Base-by-base conservation (phyloP, 2,888 invertebrate genomes). In the Pterostichus niger region DNA sequence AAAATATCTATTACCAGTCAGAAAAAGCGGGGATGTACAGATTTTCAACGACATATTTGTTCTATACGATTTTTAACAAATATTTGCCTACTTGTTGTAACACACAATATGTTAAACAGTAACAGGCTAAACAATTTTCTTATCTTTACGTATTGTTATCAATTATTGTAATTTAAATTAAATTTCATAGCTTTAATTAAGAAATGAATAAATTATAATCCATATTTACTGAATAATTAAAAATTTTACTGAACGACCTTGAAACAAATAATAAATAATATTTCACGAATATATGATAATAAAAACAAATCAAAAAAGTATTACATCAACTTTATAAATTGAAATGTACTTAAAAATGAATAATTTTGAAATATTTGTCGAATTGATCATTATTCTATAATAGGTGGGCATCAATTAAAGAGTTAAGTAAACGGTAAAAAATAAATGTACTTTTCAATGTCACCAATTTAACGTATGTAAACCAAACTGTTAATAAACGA, bases 361-460 rank as follows among this genome's bases (percentile, higher is more conserved):
- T 71, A 44, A 71, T 44, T 46, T 44, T 6, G n/a, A 35, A 64
- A 35, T 40, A 64, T 64, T 71, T 17, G 17, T 24, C 56, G 56
- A 77, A 77, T 56, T 77, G 49, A 9, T 2, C 52, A 77, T 64
- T 64, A 52, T 64, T 79, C 24, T 56, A 59, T 44, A 35, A 64
- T 64, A 49, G 64, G 79, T 64, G 68, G 64, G 68, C 52, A 79
- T 64, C 79, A 79, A 79, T 79, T 79, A 79, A 79, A 68, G 79
- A 79, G 61, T 79, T 79, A 52, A 64, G 79, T 79, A 79, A 79
- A 79, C 79, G 79, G 81, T 81, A 83, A 83, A 77, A 83, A 83
- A 76, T 77, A 83, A 77, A 76, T 64, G 83, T 83, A 77, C 83
- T 77, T 87, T 88, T 88, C 88, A 88, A 88, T 88, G 88, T 88